A percentile compares a stretch with the other conserved stretches of the same genome.
These are phyloP conservation scores for Diloba caeruleocephala DNA, from an alignment of 2,888 invertebrate genomes.

Conservation along the genomic window DNA sequence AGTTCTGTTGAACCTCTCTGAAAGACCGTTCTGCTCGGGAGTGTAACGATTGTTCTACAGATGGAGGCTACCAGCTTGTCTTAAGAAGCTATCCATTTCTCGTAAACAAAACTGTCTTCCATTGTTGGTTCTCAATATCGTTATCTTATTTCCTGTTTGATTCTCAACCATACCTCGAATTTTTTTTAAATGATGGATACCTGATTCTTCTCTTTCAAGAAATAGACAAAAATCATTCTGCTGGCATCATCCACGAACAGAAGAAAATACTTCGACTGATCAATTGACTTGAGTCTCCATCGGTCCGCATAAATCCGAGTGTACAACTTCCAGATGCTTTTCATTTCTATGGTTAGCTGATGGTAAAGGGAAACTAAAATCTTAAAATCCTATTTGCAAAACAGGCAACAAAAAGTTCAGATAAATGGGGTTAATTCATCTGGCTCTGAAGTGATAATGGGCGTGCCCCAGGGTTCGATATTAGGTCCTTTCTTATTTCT, in stretches of 20 bases:
- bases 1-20: constrained; percentile 36
- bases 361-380: constrained; percentile 58
- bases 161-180: constrained; percentile 40
- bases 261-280: constrained; percentile 44
- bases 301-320: too few species aligned
- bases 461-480: too few species aligned
- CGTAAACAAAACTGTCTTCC: constrained; percentile 42
- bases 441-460: too few species aligned
- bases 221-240: constrained; percentile 50
- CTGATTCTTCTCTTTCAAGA: constrained; percentile 53
- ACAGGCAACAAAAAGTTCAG: too few species aligned
- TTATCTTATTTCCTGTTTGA: constrained; percentile 33
- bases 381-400: too few species aligned
- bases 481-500: too few species aligned
- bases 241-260: constrained; percentile 62
- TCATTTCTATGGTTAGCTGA: constrained; percentile 2
- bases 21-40: constrained; percentile 49
- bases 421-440: too few species aligned
- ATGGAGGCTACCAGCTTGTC: constrained; percentile 41
- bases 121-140: constrained; percentile 38
- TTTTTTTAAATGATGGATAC: constrained; percentile 40
- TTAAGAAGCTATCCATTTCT: constrained; percentile 36
- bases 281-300: too few species aligned
- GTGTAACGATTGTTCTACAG: constrained; percentile 46
- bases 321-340: constrained; percentile 25